phyloP scores from a whole-genome alignment of 2,113 vertebrate genomes.

The Ammodytes dubius region DNA sequence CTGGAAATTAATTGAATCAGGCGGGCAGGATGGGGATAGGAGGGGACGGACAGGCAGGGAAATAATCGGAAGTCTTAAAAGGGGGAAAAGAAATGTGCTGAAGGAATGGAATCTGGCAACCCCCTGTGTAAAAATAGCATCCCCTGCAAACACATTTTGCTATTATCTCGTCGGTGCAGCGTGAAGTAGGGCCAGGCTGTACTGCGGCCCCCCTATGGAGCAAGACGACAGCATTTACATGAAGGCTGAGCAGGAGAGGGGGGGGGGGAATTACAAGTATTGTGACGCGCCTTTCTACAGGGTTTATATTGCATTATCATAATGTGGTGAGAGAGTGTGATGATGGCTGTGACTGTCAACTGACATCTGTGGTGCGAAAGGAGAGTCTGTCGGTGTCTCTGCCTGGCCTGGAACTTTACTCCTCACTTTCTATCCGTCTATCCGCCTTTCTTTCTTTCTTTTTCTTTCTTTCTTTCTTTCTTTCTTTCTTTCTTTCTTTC shows the following conservation, averaged over 20 bases:
- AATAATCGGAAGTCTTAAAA: constrained; percentile 62
- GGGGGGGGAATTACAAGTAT: constrained; percentile 67
- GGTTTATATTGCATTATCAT: constrained; percentile 77
- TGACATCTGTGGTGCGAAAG: constrained; percentile 41
- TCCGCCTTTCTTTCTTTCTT: neutral
- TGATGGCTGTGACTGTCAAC: constrained; percentile 39
- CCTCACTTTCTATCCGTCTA: neutral
- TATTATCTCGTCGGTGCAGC: constrained; percentile 78
- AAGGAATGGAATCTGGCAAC: constrained; percentile 75
- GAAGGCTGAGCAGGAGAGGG: constrained; percentile 61
- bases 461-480: constrained; percentile 10
- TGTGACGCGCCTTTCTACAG: constrained; percentile 73
- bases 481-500: neutral
- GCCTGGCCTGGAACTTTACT: constrained; percentile 16
- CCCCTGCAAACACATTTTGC: constrained; percentile 77
- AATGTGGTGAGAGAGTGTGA: constrained; percentile 62
- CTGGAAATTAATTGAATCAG: constrained; percentile 80
- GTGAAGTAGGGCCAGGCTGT: constrained; percentile 45
- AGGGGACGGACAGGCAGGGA: constrained; percentile 53
- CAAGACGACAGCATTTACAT: constrained; percentile 75
- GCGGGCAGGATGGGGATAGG: constrained; percentile 62
- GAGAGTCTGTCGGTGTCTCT: constrained; percentile 27
- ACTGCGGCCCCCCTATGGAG: constrained; percentile 69
- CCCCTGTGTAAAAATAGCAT: constrained; percentile 78
- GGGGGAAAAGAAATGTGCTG: constrained; percentile 65